Base-by-base conservation (phyloP, 2,888 invertebrate species). In the Automeris io region DNA sequence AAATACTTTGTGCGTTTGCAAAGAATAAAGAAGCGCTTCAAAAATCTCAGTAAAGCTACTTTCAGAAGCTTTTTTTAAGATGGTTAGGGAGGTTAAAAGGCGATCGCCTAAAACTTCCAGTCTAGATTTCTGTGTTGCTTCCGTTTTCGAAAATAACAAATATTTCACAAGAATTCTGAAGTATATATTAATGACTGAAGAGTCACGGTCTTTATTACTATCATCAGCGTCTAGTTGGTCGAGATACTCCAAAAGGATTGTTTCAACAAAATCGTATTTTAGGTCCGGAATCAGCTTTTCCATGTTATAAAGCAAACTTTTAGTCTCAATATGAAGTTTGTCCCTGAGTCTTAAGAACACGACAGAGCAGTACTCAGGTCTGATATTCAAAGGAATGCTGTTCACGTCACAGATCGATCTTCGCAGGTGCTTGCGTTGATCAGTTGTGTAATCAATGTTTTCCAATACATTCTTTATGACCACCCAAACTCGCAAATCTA, bases 1-100 rank as follows among this genome's bases (percentile, higher is more conserved):
- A 46, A 69, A 75, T 3, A 54, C 69, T 24, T 52, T 46, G 8
- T 58, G 70, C 18, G 62, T 70, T 43, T 61, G 64, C 1, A 76
- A 51, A 33, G 55, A 39, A 2, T 13, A 22, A 8, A 70, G 26
- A 19, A 72, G 55, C 5, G 51, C 47, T 7, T 61, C 34, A 3
- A 75, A 32, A 29, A 16, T 19, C 13, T 25, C 16, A 3, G 8
- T 8, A 11, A 39, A 33, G 12, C 4, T 40, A 42, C 3, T 9
- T 2, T 0, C 25, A 5, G 7, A 38, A 18, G 4, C 37, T 34
- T 26, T 31, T 24, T 9, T 4, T 12, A 40, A 18, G 18, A 25
- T 26, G 32, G 56, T 45, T 21, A 76, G 35, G n/a, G 40, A 45
- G n/a, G 66, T 48, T 2, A 72, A 51, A 34, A 72, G 62, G 2